Evolutionary conservation across 2,888 invertebrate species (phyloP).

Genomic region (Euphydryas editha): DNA sequence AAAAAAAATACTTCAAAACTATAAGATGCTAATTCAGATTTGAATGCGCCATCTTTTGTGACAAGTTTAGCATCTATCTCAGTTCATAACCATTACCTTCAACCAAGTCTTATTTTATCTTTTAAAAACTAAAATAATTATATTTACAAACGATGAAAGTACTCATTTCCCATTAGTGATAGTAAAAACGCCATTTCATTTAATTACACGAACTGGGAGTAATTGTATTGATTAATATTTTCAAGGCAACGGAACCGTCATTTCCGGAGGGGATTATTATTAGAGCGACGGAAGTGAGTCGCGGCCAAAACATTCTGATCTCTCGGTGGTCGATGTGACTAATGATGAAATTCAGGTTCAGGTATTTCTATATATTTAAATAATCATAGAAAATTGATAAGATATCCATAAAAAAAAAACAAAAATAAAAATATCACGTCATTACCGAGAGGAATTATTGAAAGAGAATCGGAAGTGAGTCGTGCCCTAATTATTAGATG

Average conservation of each 20-base stretch:
- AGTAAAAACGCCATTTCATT: conserved; percentile 44
- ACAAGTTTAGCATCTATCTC: no score
- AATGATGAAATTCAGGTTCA: conserved; percentile 10
- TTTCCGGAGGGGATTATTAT: conserved; percentile 60
- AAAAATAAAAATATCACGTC: no score
- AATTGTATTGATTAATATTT: conserved; percentile 56
- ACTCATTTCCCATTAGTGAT: conserved; percentile 34
- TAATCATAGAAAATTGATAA: not conserved
- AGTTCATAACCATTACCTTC: no score
- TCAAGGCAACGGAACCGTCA: conserved; percentile 66
- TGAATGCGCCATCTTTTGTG: no score
- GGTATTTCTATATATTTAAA: not conserved
- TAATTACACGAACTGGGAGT: conserved; percentile 47
- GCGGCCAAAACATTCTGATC: conserved; percentile 50
- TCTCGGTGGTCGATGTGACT: conserved; percentile 31
- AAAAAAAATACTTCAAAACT: no score
- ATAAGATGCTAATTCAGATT: no score
- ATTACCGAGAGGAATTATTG: no score
- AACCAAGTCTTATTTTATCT: no score
- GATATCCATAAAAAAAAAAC: no score
- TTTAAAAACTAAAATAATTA: no score
- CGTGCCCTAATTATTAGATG: no score
- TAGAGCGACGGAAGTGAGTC: conserved; percentile 58
- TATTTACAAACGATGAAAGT: conserved; percentile 1
- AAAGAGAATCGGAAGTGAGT: no score